These are phyloP conservation scores for Anoplolepis gracilipes DNA, from an alignment of 1,140 invertebrate genomes.

Conservation along the genomic window DNA sequence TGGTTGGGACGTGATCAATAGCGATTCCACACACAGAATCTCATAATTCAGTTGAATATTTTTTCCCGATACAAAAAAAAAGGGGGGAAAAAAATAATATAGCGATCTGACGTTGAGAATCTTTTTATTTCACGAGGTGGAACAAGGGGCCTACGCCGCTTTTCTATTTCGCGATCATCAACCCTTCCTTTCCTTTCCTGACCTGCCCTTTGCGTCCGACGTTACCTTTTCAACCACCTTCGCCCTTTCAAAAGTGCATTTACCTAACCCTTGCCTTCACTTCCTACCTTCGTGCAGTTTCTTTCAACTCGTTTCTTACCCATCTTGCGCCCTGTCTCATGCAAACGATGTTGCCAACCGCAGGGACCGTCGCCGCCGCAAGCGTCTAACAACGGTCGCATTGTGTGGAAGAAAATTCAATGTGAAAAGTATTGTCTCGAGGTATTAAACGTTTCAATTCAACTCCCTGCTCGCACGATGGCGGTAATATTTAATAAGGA, in stretches of 20 bases:
- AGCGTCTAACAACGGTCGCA: not conserved
- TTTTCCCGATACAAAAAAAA: not conserved
- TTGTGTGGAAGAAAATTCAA: not conserved
- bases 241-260: constrained; percentile 71
- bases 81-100: too few species aligned
- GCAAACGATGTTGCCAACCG: constrained; percentile 37
- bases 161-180: constrained; percentile 45
- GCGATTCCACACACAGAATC: not conserved
- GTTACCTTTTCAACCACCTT: constrained; percentile 30
- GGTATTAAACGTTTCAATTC: constrained; percentile 19
- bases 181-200: constrained; percentile 7
- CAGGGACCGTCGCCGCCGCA: not conserved
- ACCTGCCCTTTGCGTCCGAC: not conserved
- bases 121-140: not conserved
- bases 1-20: not conserved
- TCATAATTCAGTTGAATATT: constrained; percentile 19
- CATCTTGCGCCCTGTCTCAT: constrained; percentile 38
- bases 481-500: not conserved
- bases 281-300: constrained; percentile 35
- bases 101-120: not conserved
- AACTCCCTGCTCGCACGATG: not conserved
- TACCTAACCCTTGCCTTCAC: constrained; percentile 45
- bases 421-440: not conserved
- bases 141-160: too few species aligned
- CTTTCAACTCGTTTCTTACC: constrained; percentile 59